Percentiles rank a stretch among this genome's conserved stretches.
Evolutionary conservation across 2,113 vertebrate genomes (phyloP).

Genomic region (Pseudorectes ferrugineus): DNA sequence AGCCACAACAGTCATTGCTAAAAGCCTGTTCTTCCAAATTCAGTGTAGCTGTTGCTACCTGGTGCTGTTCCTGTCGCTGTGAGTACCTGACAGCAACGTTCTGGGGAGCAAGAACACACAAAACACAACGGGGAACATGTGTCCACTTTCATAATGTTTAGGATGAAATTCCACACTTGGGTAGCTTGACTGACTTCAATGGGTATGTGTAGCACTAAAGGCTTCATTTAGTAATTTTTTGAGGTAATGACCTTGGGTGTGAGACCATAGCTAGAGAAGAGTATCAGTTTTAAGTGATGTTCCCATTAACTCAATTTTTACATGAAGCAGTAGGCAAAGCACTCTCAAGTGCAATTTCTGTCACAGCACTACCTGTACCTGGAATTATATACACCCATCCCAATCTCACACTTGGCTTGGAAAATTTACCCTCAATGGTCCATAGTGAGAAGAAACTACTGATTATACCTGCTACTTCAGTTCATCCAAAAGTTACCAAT

Average conservation of each 20-base stretch:
- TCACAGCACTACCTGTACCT: neutral
- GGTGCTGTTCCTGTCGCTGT: neutral
- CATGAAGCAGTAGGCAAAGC: neutral
- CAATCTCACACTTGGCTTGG: neutral
- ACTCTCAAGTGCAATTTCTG: neutral
- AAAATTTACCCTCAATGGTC: neutral
- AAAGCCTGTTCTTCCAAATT: neutral
- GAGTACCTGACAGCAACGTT: neutral
- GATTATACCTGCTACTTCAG: neutral
- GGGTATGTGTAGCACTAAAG: neutral
- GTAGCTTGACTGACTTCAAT: neutral
- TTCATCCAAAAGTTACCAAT: neutral
- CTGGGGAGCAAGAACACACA: neutral
- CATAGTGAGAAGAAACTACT: neutral
- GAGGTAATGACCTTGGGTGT: neutral
- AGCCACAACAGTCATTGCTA: neutral
- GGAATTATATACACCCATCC: neutral
- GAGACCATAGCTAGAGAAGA: neutral
- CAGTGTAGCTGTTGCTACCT: neutral
- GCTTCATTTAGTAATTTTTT: neutral
- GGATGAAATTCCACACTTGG: neutral
- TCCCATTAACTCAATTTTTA: neutral
- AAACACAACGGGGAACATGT: neutral
- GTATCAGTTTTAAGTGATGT: neutral
- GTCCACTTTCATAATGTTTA: fast-evolving